Evolutionary conservation across 2,888 invertebrate genomes (phyloP), one percentile per base, ranked within the genome.

Genomic region (Diarsia rubi): DNA sequence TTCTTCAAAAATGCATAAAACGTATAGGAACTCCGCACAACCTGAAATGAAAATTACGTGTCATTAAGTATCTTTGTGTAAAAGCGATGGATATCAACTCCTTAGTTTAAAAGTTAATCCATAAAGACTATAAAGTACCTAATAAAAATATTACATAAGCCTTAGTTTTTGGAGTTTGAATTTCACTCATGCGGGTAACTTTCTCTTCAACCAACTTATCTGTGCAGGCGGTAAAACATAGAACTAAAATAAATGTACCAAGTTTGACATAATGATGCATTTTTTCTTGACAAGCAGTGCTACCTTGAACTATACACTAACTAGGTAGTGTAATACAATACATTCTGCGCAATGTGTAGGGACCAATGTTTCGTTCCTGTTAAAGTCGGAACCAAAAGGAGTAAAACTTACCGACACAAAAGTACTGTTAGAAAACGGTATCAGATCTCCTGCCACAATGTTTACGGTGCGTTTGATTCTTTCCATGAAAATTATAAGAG

Each of bases 401-500:
- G 5, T 44, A 8, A 16, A 24, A 70, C 69, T 81, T 67, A 79
- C 81, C 82, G 93, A 91, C 31, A 94, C 90, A 87, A 95, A 96
- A 27, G 96, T 95, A 54, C 89, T 90, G 60, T 95, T 90, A 3
- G 97, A 96, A 37, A 97, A 88, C 2, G 94, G 91, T 81, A 97
- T 92, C 49, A 96, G 89, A 71, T 88, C 85, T 24, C 96, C 96
- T n/a, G 95, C 95, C 73, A 92, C 92, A 2, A 94, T 90, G 71
- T 88, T 86, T 65, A 96, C 91, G 0, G 94, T 94, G 21, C 88
- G 88, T 83, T 96, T 95, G 37, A 95, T 89, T 84, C 94, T 90
- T 68, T 94, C 94, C 96, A 97, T 96, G 71, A 97, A 93, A 73
- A 95, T 89, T 21, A 95, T 84, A 42, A 97, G 85, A 24, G 84